Evolutionary conservation across 2,113 vertebrate genomes (phyloP).

Genomic region (Apus apus): DNA sequence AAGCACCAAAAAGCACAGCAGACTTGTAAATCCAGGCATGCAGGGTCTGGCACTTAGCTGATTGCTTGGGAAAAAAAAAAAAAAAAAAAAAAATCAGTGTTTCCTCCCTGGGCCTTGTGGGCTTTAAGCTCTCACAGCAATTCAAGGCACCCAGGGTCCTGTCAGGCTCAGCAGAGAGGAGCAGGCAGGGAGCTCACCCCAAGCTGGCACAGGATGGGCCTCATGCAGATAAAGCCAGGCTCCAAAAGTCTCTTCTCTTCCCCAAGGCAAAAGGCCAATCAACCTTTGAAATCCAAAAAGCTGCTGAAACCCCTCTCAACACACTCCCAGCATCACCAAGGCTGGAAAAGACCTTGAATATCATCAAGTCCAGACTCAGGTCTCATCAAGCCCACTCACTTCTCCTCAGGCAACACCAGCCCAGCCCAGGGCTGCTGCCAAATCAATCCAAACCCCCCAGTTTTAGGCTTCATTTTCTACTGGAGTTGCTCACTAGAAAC

Average conservation of each 20-base stretch:
- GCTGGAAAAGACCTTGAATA: no score
- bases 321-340: background rate
- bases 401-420: background rate
- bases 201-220: no score
- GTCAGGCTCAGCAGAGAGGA: background rate
- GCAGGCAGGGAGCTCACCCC: rapidly evolving
- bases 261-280: no score
- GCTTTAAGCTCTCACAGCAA: background rate
- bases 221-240: no score
- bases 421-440: background rate
- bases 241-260: background rate
- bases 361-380: no score
- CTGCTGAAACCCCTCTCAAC: no score
- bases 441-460: no score
- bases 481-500: background rate
- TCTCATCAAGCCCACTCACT: no score
- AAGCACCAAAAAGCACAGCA: background rate
- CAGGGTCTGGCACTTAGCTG: no score
- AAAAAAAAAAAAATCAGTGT: background rate
- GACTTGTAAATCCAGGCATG: background rate
- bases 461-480: background rate
- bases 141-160: background rate
- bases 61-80: background rate
- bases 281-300: no score
- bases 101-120: background rate